These are phyloP conservation scores for Ochotona princeps DNA, from an alignment of 2,113 vertebrate genomes.

Conservation along the genomic window DNA sequence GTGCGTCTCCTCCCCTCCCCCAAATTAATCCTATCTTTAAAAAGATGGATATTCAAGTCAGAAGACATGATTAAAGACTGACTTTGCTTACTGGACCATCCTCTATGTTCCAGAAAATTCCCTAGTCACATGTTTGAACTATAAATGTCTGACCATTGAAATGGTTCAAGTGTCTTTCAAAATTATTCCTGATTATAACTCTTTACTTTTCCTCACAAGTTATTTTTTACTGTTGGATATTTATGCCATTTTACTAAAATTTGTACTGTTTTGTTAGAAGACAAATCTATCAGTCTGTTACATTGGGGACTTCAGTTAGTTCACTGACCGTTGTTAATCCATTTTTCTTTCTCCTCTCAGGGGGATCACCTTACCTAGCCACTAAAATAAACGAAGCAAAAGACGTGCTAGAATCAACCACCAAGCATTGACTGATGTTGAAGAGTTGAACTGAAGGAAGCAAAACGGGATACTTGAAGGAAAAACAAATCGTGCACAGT, in stretches of 20 bases:
- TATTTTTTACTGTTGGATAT: slow-evolving; percentile 64
- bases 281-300: slow-evolving; percentile 50
- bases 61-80: neutral
- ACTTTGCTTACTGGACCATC: slow-evolving; percentile 35
- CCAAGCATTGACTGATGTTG: slow-evolving; percentile 85
- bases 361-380: slow-evolving; percentile 92
- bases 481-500: neutral
- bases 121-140: slow-evolving; percentile 21
- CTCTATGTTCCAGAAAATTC: slow-evolving; percentile 33
- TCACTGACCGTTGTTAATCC: slow-evolving; percentile 54
- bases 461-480: neutral
- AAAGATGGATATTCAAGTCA: neutral
- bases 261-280: slow-evolving; percentile 42
- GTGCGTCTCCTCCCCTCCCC: neutral
- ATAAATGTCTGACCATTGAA: neutral
- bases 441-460: neutral
- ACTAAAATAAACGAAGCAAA: slow-evolving; percentile 94
- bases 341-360: slow-evolving; percentile 83
- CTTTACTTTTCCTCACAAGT: slow-evolving; percentile 56
- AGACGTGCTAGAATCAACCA: slow-evolving; percentile 88
- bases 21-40: neutral
- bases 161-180: slow-evolving; percentile 27
- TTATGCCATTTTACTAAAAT: slow-evolving; percentile 62
- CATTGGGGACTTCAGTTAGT: slow-evolving; percentile 38
- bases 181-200: slow-evolving; percentile 28